Base-by-base conservation (phyloP, 2,888 invertebrate species). In the Microchrysa polita region DNA sequence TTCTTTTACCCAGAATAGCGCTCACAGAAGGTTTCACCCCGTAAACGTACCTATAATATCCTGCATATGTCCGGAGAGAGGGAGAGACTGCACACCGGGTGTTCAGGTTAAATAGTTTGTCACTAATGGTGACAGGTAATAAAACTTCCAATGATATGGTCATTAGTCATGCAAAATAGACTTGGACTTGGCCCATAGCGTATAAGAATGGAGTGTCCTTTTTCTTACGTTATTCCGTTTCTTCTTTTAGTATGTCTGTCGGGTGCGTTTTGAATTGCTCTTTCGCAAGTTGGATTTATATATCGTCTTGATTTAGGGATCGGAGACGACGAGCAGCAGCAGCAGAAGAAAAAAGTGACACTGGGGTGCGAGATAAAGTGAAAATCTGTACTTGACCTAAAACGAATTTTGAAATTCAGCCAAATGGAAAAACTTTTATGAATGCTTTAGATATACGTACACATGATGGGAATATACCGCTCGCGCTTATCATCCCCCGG, bases 361-460 rank as follows among this genome's bases (percentile, higher is more conserved):
- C 69, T 57, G 57, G 65, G 57, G 42, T 69, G 69, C 57, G 44
- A 34, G 69, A 69, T 69, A 73, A 65, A 73, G 73, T 55, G 63
- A 57, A 44, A 65, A 65, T 73, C 42, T 42, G 63, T 73, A 73
- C 65, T 73, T 73, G 73, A 73, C 73, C 73, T 57, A 73, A 73
- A 65, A 65, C 63, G 63, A 55, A 55, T 42, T 65, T 73, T 73
- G 73, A 73, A 73, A 63, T 57, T 63, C 18, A 73, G 73, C 65
- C 73, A 73, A 73, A 73, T 65, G 65, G 65, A 73, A 73, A 73
- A 69, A 57, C 40, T 73, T 73, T 73, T 73, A 73, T 73, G 65
- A 73, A 57, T 69, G 69, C 55, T 27, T 57, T 34, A 34, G n/a
- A n/a, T n/a, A n/a, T n/a, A n/a, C n/a, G n/a, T 34, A 34, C 69